phyloP scores from a whole-genome alignment of 1,140 invertebrate species.

The Ganaspis sp. region DNA sequence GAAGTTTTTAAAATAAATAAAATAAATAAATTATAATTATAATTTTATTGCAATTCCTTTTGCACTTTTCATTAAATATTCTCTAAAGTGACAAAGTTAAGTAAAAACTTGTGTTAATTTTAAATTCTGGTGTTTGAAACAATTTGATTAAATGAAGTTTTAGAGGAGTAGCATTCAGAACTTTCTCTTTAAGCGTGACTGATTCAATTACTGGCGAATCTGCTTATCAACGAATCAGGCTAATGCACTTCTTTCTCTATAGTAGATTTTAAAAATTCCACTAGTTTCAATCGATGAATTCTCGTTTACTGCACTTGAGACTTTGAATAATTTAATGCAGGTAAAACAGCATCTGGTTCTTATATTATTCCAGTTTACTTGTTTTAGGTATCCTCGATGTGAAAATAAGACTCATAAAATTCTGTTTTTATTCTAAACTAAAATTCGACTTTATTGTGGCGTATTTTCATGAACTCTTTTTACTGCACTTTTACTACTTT shows the following conservation, averaged over 20 bases:
- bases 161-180: background rate
- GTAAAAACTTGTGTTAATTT: no score
- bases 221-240: slow-evolving; percentile 15
- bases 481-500: no score
- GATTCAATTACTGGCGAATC: slow-evolving; percentile 1
- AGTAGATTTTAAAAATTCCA: slow-evolving; percentile 5
- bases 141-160: background rate
- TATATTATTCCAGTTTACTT: background rate
- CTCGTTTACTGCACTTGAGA: background rate
- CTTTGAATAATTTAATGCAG: slow-evolving; percentile 11
- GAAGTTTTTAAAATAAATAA: no score
- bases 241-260: slow-evolving; percentile 2
- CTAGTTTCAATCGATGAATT: slow-evolving; percentile 1
- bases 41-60: no score
- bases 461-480: background rate
- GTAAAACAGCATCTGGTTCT: slow-evolving; percentile 3
- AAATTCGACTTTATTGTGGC: background rate
- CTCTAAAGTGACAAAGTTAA: no score
- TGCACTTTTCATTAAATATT: no score
- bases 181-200: background rate
- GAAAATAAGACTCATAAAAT: slow-evolving; percentile 11
- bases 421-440: background rate
- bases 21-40: no score
- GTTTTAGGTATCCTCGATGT: background rate
- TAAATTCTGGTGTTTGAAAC: background rate